Conservation (phyloP, 1,140 invertebrate species). For the Caerostris darwini region DNA sequence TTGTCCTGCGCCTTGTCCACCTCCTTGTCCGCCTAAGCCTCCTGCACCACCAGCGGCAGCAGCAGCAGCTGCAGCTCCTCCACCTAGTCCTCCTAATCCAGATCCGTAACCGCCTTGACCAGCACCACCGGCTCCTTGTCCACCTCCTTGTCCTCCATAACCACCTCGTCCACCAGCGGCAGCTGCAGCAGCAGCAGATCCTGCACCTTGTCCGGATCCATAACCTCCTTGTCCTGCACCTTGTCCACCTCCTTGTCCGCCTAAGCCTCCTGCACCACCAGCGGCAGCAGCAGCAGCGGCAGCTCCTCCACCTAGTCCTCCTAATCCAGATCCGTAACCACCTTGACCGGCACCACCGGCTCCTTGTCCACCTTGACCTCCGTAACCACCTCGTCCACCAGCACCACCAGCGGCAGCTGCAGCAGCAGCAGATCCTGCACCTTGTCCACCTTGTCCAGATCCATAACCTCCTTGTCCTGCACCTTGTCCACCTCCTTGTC, state of each 20-base stretch:
- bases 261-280: too few species aligned
- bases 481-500: not conserved
- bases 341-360: not conserved
- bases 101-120: not conserved
- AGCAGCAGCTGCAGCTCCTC: too few species aligned
- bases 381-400: not conserved
- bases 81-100: not conserved
- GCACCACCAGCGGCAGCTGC: not conserved
- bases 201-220: not conserved
- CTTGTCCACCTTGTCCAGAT: too few species aligned
- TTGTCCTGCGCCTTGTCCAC: not conserved
- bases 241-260: not conserved
- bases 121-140: not conserved
- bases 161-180: not conserved
- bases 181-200: not conserved
- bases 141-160: not conserved
- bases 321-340: rapidly evolving
- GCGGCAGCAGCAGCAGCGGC: too few species aligned
- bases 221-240: not conserved
- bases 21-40: too few species aligned
- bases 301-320: not conserved
- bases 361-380: not conserved
- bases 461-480: not conserved
- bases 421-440: not conserved
- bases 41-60: too few species aligned